Evolutionary conservation across 2,113 vertebrate genomes (phyloP).

Genomic region (Phalacrocorax aristotelis): DNA sequence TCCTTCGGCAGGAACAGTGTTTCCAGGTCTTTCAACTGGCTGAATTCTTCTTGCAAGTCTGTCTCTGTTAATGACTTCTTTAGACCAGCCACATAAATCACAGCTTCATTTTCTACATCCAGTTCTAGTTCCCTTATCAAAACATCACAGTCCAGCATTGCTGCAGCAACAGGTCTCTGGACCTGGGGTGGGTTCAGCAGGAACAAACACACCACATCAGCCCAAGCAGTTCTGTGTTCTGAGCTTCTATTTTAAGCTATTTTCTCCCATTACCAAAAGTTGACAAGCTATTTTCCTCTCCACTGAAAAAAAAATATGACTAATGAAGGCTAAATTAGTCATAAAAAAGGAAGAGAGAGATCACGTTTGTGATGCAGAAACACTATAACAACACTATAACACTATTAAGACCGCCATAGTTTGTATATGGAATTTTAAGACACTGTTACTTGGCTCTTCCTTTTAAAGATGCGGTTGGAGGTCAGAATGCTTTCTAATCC

Average conservation of each 20-base stretch:
- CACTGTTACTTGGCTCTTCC: neutral
- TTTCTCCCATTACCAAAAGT: neutral
- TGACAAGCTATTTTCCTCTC: neutral
- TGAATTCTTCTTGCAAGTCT: constrained; percentile 71
- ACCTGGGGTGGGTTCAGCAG: constrained; percentile 70
- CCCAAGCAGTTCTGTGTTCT: neutral
- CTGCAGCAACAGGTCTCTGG: constrained; percentile 79
- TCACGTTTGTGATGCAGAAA: neutral
- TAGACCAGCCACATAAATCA: constrained; percentile 77
- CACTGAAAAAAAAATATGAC: neutral
- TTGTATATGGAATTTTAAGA: neutral
- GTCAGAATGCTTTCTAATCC: neutral
- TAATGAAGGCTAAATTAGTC: neutral
- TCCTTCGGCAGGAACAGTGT: constrained; percentile 71
- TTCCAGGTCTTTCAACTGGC: constrained; percentile 72
- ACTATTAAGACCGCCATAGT: neutral
- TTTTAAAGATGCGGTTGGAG: neutral
- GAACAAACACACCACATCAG: neutral
- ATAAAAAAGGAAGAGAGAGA: neutral
- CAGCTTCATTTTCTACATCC: constrained; percentile 73
- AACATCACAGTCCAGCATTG: constrained; percentile 77
- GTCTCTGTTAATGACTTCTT: constrained; percentile 64
- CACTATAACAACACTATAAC: neutral
- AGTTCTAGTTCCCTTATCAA: constrained; percentile 73
- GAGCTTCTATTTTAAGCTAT: neutral